These are phyloP conservation scores for Amazona guildingii DNA, from an alignment of 2,113 vertebrate species.

Conservation along the genomic window DNA sequence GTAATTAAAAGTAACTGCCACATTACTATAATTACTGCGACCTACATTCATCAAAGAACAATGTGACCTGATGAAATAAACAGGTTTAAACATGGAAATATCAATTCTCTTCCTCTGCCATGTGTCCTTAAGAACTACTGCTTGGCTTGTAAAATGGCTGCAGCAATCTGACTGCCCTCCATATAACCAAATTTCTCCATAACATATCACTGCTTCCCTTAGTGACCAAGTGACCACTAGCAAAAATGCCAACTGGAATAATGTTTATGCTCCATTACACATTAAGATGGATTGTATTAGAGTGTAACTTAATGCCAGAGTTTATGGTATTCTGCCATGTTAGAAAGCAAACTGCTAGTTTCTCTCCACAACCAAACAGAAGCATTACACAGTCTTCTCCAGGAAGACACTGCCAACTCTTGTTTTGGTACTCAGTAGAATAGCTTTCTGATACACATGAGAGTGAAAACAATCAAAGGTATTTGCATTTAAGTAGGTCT, in stretches of 20 bases:
- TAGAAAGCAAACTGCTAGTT: background rate
- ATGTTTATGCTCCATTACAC: background rate
- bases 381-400: background rate
- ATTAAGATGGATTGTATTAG: background rate
- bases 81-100: background rate
- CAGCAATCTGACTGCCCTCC: background rate
- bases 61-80: background rate
- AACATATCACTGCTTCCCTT: background rate
- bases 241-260: background rate
- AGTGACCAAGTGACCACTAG: background rate
- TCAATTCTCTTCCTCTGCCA: background rate
- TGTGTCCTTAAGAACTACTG: background rate
- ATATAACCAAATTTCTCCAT: background rate
- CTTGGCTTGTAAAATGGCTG: background rate
- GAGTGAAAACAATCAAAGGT: background rate
- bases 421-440: background rate
- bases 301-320: background rate
- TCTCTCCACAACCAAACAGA: background rate
- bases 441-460: background rate
- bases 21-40: background rate
- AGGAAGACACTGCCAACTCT: background rate
- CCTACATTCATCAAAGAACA: background rate
- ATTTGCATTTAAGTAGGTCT: background rate
- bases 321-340: background rate
- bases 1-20: conserved; percentile 6